Percentiles rank a stretch among this genome's conserved stretches.
These are phyloP conservation scores for Sarcophaga carnaria DNA, from an alignment of 2,888 invertebrate species.

Conservation along the genomic window DNA sequence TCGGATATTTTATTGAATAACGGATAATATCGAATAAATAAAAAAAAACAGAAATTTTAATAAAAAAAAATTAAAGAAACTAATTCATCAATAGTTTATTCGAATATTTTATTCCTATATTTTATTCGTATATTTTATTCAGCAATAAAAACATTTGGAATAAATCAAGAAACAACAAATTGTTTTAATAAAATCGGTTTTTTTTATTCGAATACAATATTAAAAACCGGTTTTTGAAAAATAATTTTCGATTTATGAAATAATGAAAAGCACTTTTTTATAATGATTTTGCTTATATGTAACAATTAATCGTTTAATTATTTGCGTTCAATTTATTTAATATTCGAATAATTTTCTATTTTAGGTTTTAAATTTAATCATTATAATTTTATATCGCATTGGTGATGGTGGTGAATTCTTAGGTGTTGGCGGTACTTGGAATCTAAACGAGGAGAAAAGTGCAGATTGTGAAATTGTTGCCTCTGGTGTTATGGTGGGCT, in stretches of 20 bases:
- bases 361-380: slow-evolving; percentile 92
- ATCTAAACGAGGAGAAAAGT: slow-evolving; percentile 93
- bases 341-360: neutral
- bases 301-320: too few relatives aligned
- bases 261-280: too few relatives aligned
- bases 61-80: too few relatives aligned
- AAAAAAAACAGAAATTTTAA: too few relatives aligned
- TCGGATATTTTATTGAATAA: neutral
- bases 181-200: neutral
- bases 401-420: slow-evolving; percentile 92
- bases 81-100: too few relatives aligned
- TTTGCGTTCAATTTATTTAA: neutral
- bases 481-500: slow-evolving; percentile 93
- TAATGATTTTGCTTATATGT: too few relatives aligned
- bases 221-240: neutral
- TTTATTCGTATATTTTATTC: too few relatives aligned
- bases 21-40: too few relatives aligned
- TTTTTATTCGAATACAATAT: neutral
- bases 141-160: too few relatives aligned
- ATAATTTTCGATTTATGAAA: too few relatives aligned
- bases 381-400: slow-evolving; percentile 90
- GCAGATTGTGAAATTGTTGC: slow-evolving; percentile 94
- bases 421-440: slow-evolving; percentile 95
- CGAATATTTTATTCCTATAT: too few relatives aligned
- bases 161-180: neutral